A percentile compares a stretch with the other conserved stretches of the same genome.
Conservation (phyloP, 2,113 vertebrate species). For the Epinephelus fuscoguttatus region DNA sequence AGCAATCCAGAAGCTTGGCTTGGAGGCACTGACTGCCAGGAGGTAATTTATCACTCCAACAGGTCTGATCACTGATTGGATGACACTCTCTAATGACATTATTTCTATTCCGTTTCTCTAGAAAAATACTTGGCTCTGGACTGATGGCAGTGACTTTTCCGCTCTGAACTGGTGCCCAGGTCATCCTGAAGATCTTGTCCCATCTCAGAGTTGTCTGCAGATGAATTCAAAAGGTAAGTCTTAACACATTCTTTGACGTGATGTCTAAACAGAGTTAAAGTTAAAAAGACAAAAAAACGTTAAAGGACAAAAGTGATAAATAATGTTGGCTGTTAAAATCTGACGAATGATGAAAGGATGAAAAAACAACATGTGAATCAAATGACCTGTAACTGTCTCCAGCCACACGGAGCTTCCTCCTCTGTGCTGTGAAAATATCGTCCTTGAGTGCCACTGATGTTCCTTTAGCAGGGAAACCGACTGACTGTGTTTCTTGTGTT, state of each 20-base stretch:
- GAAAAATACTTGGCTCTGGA: neutral
- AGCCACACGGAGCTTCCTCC: neutral
- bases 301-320: neutral
- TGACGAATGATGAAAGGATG: neutral
- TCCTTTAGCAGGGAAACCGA: neutral
- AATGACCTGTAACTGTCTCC: neutral
- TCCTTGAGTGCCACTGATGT: neutral
- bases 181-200: fast-evolving
- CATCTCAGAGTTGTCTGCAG: fast-evolving
- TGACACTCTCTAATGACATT: neutral
- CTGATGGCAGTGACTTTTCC: neutral
- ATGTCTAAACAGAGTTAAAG: neutral
- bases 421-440: neutral
- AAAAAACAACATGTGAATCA: neutral
- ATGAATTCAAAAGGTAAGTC: neutral
- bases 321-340: neutral
- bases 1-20: neutral
- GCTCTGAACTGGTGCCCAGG: neutral
- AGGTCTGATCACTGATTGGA: no score
- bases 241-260: neutral
- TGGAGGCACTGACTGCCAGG: neutral
- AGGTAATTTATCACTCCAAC: neutral
- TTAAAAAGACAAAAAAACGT: no score
- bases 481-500: neutral
- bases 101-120: neutral